These are phyloP conservation scores for Molossus alvarezi DNA, from an alignment of 2,797 vertebrate species.

Conservation along the genomic window DNA sequence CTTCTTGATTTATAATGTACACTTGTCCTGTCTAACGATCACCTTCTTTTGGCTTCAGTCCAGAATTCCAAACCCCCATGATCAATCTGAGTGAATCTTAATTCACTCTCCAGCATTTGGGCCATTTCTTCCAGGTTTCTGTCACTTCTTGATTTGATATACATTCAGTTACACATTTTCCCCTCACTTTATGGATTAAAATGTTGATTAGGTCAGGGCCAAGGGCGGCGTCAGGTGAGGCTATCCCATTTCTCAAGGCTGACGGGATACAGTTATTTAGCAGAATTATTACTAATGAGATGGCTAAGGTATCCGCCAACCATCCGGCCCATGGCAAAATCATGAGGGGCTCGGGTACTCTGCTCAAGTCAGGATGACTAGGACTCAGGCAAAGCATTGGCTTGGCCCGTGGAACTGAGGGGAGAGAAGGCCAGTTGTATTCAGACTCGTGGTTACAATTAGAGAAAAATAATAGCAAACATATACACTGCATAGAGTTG, in stretches of 20 bases:
- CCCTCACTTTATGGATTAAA: slow-evolving; percentile 77
- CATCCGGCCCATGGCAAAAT: background rate
- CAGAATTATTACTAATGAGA: slow-evolving; percentile 75
- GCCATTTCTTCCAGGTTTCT: slow-evolving; percentile 80
- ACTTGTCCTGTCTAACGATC: slow-evolving; percentile 53
- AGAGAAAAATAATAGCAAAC: background rate
- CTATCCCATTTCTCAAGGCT: slow-evolving; percentile 75
- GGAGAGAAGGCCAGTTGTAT: background rate
- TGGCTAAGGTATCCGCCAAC: slow-evolving; percentile 2
- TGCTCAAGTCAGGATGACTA: background rate
- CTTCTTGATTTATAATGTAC: slow-evolving; percentile 6
- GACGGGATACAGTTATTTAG: slow-evolving; percentile 68
- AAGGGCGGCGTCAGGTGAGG: slow-evolving; percentile 71
- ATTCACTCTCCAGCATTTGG: slow-evolving; percentile 46
- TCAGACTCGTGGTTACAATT: background rate
- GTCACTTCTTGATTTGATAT: slow-evolving; percentile 82
- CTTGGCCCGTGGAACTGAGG: background rate
- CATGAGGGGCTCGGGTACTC: background rate
- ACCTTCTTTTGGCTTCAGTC: slow-evolving; percentile 78
- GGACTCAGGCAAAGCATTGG: background rate
- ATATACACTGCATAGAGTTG: background rate
- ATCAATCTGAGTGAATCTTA: slow-evolving; percentile 74
- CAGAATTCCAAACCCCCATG: slow-evolving; percentile 65
- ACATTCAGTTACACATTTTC: slow-evolving; percentile 78
- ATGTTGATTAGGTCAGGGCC: slow-evolving; percentile 83